Conservation (phyloP, 2,797 vertebrate genomes). For the Periparus ater region DNA sequence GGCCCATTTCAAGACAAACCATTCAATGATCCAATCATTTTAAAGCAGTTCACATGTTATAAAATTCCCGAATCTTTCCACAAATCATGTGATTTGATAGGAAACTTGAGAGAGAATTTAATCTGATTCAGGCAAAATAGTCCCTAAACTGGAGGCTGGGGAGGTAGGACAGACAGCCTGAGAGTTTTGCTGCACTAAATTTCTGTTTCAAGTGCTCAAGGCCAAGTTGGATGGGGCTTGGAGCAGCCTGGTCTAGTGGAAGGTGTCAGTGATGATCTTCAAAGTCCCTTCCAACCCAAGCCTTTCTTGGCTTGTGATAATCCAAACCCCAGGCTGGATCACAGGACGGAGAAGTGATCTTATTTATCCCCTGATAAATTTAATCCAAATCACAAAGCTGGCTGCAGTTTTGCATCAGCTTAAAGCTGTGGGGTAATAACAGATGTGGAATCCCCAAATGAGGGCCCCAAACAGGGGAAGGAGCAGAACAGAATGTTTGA, state of each 20-base stretch:
- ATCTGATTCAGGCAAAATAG: not conserved
- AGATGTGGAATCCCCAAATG: constrained; percentile 5
- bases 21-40: not conserved
- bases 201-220: not conserved
- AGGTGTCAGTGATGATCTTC: not conserved
- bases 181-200: not conserved
- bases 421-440: not conserved
- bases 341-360: not conserved
- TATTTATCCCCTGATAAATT: not conserved
- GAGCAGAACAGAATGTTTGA: not conserved
- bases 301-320: not conserved
- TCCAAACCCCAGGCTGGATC: not conserved
- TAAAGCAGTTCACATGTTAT: not conserved
- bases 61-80: not conserved
- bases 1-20: not conserved
- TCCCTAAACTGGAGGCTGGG: not conserved
- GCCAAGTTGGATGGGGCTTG: not conserved
- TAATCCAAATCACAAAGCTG: constrained; percentile 32
- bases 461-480: not conserved
- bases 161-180: not conserved
- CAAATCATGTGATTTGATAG: not conserved
- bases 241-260: not conserved
- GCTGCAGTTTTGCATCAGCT: not conserved
- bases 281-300: not conserved
- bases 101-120: not conserved